Percentiles rank a stretch among this genome's conserved stretches.
Evolutionary conservation across 1,140 invertebrate species (phyloP).

Genomic region (Polypedilum pembai): DNA sequence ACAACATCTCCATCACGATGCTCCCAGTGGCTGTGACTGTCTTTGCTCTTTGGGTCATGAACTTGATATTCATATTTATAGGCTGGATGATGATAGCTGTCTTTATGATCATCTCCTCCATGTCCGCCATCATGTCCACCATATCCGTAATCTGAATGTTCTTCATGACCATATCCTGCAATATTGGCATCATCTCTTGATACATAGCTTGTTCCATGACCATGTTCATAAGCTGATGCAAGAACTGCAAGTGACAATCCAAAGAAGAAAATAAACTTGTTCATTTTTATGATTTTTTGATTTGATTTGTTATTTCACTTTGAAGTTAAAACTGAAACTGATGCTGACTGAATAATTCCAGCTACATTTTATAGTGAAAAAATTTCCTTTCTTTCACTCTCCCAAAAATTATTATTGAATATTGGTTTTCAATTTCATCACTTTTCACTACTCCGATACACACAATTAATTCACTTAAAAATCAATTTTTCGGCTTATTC

Average conservation of each 20-base stretch:
- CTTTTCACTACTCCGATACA: not conserved
- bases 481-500: too few species aligned
- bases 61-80: conserved; percentile 69
- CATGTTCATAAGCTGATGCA: not conserved
- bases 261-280: not conserved
- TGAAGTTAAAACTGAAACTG: not conserved
- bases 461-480: not conserved
- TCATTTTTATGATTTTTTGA: not conserved
- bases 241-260: not conserved
- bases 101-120: not conserved
- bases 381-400: not conserved
- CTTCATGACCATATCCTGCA: not conserved
- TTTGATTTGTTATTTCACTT: not conserved
- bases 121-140: not conserved
- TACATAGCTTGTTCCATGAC: not conserved
- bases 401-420: not conserved
- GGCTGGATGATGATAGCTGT: conserved; percentile 45
- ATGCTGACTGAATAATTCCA: not conserved
- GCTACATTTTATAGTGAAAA: not conserved
- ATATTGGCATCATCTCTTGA: not conserved
- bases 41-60: conserved; percentile 61
- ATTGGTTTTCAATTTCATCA: conserved; percentile 5
- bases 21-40: conserved; percentile 59
- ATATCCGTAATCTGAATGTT: not conserved
- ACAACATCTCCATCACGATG: conserved; percentile 55